These are phyloP conservation scores for Helostoma temminkii DNA, from an alignment of 2,797 vertebrate species.

Conservation along the genomic window DNA sequence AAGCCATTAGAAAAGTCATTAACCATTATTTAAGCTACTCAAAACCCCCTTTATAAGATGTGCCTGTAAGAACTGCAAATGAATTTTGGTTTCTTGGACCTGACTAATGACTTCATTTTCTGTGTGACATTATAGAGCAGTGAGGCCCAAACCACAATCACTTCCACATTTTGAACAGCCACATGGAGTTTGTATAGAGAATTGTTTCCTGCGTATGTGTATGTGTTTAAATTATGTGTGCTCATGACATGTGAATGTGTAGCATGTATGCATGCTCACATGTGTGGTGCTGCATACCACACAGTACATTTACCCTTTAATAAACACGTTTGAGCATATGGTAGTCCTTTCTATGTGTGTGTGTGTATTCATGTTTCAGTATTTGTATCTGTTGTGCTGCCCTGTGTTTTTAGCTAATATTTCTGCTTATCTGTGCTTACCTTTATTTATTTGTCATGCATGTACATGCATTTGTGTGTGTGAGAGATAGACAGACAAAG, in stretches of 20 bases:
- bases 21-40: not conserved
- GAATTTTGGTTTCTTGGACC: constrained; percentile 28
- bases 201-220: constrained; percentile 3
- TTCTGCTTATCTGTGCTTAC: not conserved
- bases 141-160: constrained; percentile 50
- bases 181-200: constrained; percentile 15
- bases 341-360: not conserved
- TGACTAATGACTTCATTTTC: constrained; percentile 19
- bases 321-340: constrained; percentile 24
- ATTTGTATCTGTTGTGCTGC: not conserved
- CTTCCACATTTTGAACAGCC: constrained; percentile 62
- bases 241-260: constrained; percentile 16
- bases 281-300: constrained; percentile 1
- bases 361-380: not conserved
- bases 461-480: constrained; percentile 1
- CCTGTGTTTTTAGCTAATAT: not conserved
- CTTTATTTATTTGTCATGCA: not conserved
- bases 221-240: constrained; percentile 13
- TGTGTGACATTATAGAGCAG: constrained; percentile 1
- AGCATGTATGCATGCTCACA: constrained; percentile 14
- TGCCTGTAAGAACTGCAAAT: not conserved
- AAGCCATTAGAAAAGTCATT: not conserved
- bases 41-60: not conserved
- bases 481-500: constrained; percentile 29
- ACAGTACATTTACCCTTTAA: constrained; percentile 34